Percentiles rank a stretch among this genome's conserved stretches.
phyloP scores from a whole-genome alignment of 2,888 invertebrate genomes.

The Synanthedon andrenaeformis region DNA sequence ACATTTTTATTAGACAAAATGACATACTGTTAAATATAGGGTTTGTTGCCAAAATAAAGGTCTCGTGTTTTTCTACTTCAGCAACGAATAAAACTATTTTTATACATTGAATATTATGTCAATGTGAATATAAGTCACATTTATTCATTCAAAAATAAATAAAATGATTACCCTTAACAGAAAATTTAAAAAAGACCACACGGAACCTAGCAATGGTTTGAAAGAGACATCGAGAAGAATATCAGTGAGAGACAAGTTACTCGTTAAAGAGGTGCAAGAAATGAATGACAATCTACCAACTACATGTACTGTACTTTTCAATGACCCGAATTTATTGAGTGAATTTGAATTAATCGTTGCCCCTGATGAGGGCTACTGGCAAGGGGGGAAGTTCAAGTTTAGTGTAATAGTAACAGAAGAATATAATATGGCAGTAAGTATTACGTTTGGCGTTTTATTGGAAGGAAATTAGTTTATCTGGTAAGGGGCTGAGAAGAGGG shows the following conservation, averaged over 20 bases:
- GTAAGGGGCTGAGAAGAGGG: too few relatives aligned
- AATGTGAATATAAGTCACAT: background rate
- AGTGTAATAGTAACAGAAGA: slow-evolving; percentile 90
- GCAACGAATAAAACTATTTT: background rate
- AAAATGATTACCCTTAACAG: slow-evolving; percentile 80
- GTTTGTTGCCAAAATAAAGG: too few relatives aligned
- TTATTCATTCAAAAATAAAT: slow-evolving; percentile 4
- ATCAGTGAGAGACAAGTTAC: slow-evolving; percentile 82
- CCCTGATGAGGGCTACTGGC: slow-evolving; percentile 92
- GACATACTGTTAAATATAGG: too few relatives aligned
- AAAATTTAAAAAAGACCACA: slow-evolving; percentile 75
- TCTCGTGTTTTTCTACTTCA: too few relatives aligned
- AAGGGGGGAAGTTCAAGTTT: slow-evolving; percentile 88
- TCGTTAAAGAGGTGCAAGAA: slow-evolving; percentile 87
- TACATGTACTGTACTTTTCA: slow-evolving; percentile 84
- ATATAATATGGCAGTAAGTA: slow-evolving; percentile 94
- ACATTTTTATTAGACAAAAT: too few relatives aligned
- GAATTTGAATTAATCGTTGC: slow-evolving; percentile 82
- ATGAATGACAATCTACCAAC: slow-evolving; percentile 87
- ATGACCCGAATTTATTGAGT: slow-evolving; percentile 84
- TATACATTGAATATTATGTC: background rate
- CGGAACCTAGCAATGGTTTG: slow-evolving; percentile 49
- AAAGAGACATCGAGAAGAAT: slow-evolving; percentile 68
- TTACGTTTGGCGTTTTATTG: background rate
- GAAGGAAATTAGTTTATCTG: too few relatives aligned